Conservation (phyloP, 2,888 invertebrate genomes). For the Euplagia quadripunctaria region DNA sequence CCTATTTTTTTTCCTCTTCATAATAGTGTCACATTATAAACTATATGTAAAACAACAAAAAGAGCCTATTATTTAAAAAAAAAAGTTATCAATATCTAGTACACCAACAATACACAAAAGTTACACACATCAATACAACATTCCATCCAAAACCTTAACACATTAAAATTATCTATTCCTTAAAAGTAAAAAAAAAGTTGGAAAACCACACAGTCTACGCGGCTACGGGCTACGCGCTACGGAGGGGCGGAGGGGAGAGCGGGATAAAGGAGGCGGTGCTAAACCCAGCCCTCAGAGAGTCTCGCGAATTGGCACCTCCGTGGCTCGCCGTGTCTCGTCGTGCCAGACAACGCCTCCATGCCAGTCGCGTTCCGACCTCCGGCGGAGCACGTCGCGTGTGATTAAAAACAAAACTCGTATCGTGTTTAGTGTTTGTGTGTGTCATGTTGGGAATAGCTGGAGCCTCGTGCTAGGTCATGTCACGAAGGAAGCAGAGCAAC, state of each 20-base stretch:
- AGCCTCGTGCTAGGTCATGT: constrained; percentile 89
- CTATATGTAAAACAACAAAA: too few species aligned
- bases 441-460: constrained; percentile 75
- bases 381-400: constrained; percentile 56
- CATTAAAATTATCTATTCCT: constrained; percentile 22
- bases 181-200: constrained; percentile 28
- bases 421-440: constrained; percentile 65
- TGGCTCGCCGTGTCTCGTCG: constrained; percentile 29
- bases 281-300: constrained; percentile 55
- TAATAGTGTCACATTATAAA: too few species aligned
- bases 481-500: constrained; percentile 98
- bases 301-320: constrained; percentile 65
- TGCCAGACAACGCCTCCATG: constrained; percentile 57
- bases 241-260: constrained; percentile 54
- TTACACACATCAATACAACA: constrained; percentile 1
- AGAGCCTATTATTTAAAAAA: background rate
- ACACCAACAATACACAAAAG: background rate
- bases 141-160: constrained; percentile 20
- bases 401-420: constrained; percentile 54
- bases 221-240: constrained; percentile 56
- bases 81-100: background rate
- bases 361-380: constrained; percentile 69
- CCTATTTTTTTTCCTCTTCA: too few species aligned
- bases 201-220: constrained; percentile 47
- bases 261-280: constrained; percentile 65